These are phyloP conservation scores for Nymphalis c-album DNA, from an alignment of 2,888 invertebrate genomes.

Conservation along the genomic window DNA sequence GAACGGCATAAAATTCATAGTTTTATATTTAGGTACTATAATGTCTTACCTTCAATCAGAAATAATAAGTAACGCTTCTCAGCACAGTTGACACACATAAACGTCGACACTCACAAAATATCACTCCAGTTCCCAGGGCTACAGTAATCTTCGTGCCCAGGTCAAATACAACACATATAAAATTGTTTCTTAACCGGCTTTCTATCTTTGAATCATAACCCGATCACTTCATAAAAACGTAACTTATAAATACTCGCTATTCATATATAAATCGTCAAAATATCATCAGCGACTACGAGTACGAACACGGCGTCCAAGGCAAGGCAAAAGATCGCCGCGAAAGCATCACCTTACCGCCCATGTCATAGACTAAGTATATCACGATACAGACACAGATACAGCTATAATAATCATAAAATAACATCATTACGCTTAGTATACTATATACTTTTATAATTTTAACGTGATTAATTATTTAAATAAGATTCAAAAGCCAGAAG, in stretches of 20 bases:
- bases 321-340: constrained; percentile 72
- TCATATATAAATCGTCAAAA: constrained; percentile 63
- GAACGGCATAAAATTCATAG: constrained; percentile 20
- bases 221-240: constrained; percentile 51
- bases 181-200: constrained; percentile 53
- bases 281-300: constrained; percentile 75
- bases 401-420: not conserved
- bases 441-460: too few species aligned
- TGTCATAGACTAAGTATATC: constrained; percentile 57
- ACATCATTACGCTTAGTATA: not conserved
- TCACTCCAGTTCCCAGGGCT: constrained; percentile 57
- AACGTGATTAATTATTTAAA: too few species aligned
- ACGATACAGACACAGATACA: constrained; percentile 45
- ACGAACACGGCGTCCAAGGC: constrained; percentile 75
- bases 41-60: constrained; percentile 56
- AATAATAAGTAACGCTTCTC: constrained; percentile 55
- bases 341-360: constrained; percentile 64
- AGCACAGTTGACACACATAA: constrained; percentile 66
- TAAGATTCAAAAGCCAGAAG: too few species aligned
- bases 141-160: constrained; percentile 53
- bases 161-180: constrained; percentile 60
- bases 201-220: constrained; percentile 60
- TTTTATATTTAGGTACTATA: constrained; percentile 34
- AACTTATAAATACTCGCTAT: constrained; percentile 61
- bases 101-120: constrained; percentile 66